A percentile compares a stretch with the other conserved stretches of the same genome.
phyloP scores from a whole-genome alignment of 92 coral and sea anemone species.

The Siderastrea radians region DNA sequence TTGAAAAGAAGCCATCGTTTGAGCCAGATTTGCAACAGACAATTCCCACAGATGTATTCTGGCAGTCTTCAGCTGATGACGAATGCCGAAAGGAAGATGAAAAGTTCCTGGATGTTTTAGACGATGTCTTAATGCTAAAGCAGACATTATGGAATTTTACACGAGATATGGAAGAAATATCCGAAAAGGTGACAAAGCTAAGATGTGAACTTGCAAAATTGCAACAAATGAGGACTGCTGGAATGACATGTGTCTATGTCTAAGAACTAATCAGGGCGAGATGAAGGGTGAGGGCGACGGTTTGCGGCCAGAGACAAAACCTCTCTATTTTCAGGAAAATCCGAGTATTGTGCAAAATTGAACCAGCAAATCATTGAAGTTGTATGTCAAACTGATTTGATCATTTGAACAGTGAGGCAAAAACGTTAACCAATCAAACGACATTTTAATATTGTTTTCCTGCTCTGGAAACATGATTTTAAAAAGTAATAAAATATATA shows the following conservation, averaged over 20 bases:
- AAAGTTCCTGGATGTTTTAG: neutral
- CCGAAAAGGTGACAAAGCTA: neutral
- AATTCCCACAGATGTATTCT: neutral
- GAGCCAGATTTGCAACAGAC: neutral
- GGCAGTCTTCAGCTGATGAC: neutral
- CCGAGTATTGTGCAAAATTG: too few species aligned
- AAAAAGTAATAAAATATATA: too few species aligned
- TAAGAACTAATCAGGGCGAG: neutral
- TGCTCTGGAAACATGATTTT: too few species aligned
- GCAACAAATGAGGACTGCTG: constrained; percentile 12
- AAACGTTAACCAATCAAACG: too few species aligned
- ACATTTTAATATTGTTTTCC: too few species aligned
- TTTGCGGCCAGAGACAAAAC: too few species aligned
- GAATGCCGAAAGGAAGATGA: neutral
- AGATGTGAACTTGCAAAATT: neutral
- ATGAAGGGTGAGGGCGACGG: too few species aligned
- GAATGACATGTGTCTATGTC: neutral
- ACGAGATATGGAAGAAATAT: constrained; percentile 5
- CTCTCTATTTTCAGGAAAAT: too few species aligned
- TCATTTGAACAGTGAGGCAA: too few species aligned
- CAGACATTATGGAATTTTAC: neutral
- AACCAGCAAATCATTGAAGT: too few species aligned
- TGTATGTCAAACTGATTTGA: too few species aligned
- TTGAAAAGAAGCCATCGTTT: neutral
- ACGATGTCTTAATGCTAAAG: neutral